These are phyloP conservation scores for Cacoxenus indagator DNA, from an alignment of 2,888 invertebrate species.

Conservation along the genomic window DNA sequence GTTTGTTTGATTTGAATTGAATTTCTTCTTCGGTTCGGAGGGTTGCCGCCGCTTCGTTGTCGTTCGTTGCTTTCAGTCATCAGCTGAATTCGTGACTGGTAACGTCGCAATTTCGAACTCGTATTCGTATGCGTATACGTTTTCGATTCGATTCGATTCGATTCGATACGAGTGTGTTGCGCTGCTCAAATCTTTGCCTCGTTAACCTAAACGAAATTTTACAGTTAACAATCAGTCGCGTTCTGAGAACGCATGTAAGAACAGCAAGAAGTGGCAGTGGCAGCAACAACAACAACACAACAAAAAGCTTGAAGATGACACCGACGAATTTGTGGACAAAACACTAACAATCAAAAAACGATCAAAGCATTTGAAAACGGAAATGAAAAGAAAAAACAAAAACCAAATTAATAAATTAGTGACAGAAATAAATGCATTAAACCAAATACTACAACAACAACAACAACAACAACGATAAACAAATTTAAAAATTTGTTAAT, in stretches of 20 bases:
- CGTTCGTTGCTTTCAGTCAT: slow-evolving; percentile 71
- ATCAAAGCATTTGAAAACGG: background rate
- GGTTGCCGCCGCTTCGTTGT: slow-evolving; percentile 70
- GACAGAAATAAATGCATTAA: background rate
- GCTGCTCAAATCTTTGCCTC: background rate
- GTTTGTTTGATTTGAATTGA: slow-evolving; percentile 1
- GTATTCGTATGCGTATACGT: slow-evolving; percentile 60
- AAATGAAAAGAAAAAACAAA: background rate
- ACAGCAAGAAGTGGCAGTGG: too few relatives aligned
- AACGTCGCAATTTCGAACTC: slow-evolving; percentile 67
- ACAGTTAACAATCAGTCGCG: slow-evolving; percentile 7
- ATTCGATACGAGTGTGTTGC: slow-evolving; percentile 19
- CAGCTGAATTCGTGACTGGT: slow-evolving; percentile 71
- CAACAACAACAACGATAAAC: slow-evolving; percentile 1
- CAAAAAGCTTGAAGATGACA: background rate
- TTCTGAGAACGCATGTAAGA: background rate
- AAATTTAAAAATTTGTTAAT: background rate
- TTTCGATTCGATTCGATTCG: slow-evolving; percentile 40
- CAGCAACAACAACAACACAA: slow-evolving; percentile 5
- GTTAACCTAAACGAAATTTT: slow-evolving; percentile 13
- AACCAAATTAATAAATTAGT: background rate
- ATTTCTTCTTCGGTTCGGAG: slow-evolving; percentile 34
- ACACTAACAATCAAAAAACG: slow-evolving; percentile 3
- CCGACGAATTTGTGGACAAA: background rate
- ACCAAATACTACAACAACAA: background rate